Evolutionary conservation across 2,888 invertebrate genomes (phyloP), one percentile per base, ranked within the genome.

Genomic region (Rhagium mordax): DNA sequence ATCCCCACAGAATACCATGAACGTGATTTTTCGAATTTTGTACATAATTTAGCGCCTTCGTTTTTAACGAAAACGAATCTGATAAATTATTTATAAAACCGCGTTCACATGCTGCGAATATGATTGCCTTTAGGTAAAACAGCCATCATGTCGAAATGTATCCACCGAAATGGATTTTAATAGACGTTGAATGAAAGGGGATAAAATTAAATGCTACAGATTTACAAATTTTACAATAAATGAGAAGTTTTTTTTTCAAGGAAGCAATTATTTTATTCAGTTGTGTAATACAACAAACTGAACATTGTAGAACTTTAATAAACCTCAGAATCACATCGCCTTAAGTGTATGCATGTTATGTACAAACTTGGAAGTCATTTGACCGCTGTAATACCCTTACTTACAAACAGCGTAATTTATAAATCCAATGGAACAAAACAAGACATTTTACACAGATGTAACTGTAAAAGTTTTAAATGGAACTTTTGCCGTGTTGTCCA

Each of bases 371-470:
- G 24, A 24, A 55, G 55, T 24, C 10, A 55, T 55, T 55, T 24
- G 24, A 55, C 55, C 55, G 10, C 24, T 55, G 27, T 55, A 55
- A 55, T 55, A 27, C 55, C 55, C 20, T 24, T 55, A 55, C 24
- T 55, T 55, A 15, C 27, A 21, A 24, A 55, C 55, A 24, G 20
- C 10, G 55, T 2, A 24, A 55, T 55, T 55, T 24, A 10, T 13
- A 55, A 55, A 24, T 20, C 27, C 55, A 55, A 27, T 27, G n/a
- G 55, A 55, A 55, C 55, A 20, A 55, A 55, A 55, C 55, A 55
- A 55, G 55, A 24, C 55, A n/a, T 24, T 55, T 24, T 55, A n/a
- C 5, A 55, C 55, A 24, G 21, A 55, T 24, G 55, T 24, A 24
- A 55, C 21, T 55, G 55, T 55, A 55, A 55, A 55, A 55, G 51